Evolutionary conservation across 1,140 invertebrate species (phyloP).

Genomic region (Cheumatopsyche charites): DNA sequence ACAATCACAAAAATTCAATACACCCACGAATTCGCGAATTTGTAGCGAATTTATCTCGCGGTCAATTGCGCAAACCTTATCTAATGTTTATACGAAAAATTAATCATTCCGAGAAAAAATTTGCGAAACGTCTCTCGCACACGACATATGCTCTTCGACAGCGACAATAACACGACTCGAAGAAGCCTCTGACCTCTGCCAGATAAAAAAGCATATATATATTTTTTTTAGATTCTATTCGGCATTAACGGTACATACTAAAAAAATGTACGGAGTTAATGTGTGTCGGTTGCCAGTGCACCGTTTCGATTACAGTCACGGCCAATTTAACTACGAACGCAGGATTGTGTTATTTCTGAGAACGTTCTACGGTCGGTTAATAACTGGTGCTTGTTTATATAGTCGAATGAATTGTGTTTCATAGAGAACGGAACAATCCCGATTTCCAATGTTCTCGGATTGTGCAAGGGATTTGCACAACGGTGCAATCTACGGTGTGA

Average conservation of each 20-base stretch:
- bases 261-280: not conserved
- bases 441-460: not conserved
- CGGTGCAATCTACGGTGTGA: no score
- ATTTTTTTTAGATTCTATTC: not conserved
- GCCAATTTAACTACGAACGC: conserved; percentile 19
- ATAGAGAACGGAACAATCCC: not conserved
- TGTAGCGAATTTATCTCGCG: no score
- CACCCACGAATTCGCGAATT: no score
- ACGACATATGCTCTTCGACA: no score
- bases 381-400: not conserved
- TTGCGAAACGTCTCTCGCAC: no score
- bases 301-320: conserved; percentile 19
- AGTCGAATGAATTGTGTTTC: not conserved
- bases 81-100: no score
- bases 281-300: not conserved
- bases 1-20: no score
- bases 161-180: no score
- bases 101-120: no score
- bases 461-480: no score
- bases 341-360: conserved; percentile 20
- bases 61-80: no score
- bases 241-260: conserved; percentile 5
- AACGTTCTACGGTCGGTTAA: conserved; percentile 1
- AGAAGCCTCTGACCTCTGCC: no score
- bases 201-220: not conserved